phyloP scores from a whole-genome alignment of 1,140 invertebrate genomes.

The Meloidogyne chitwoodi region DNA sequence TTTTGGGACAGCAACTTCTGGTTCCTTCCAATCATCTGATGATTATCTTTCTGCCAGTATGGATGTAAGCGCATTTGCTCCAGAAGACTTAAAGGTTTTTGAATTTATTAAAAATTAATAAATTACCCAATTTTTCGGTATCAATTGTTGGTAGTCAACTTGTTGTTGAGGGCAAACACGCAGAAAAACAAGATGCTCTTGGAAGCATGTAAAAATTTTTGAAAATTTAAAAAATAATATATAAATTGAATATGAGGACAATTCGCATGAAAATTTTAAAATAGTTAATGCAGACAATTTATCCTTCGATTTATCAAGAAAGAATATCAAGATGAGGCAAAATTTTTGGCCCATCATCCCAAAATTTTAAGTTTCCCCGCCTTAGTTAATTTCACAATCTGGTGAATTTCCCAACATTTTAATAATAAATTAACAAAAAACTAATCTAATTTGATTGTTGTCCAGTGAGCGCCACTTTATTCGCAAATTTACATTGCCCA shows the following conservation, averaged over 20 bases:
- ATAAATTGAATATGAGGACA: too few relatives aligned
- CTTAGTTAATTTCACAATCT: too few relatives aligned
- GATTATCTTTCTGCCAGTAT: slow-evolving; percentile 28
- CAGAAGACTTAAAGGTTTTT: slow-evolving; percentile 42
- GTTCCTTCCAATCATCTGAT: slow-evolving; percentile 36
- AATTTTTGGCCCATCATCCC: too few relatives aligned
- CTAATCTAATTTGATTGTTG: too few relatives aligned
- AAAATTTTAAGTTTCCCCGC: too few relatives aligned
- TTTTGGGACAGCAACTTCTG: slow-evolving; percentile 39
- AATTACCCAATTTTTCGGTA: slow-evolving; percentile 13
- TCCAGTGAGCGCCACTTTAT: slow-evolving; percentile 40
- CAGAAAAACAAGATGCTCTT: slow-evolving; percentile 37
- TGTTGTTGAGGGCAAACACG: slow-evolving; percentile 42
- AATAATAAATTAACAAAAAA: too few relatives aligned
- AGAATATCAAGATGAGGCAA: too few relatives aligned
- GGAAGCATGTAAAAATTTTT: slow-evolving; percentile 14
- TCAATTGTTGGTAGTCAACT: slow-evolving; percentile 40
- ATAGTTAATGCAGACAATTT: too few relatives aligned
- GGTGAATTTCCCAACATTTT: too few relatives aligned
- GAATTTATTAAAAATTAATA: background rate
- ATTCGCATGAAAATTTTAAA: too few relatives aligned
- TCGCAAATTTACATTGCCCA: slow-evolving; percentile 41
- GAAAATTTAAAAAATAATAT: background rate
- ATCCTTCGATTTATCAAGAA: too few relatives aligned
- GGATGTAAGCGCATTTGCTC: slow-evolving; percentile 38